phyloP scores from a whole-genome alignment of 2,113 vertebrate species.

The Oceanodroma tethys region DNA sequence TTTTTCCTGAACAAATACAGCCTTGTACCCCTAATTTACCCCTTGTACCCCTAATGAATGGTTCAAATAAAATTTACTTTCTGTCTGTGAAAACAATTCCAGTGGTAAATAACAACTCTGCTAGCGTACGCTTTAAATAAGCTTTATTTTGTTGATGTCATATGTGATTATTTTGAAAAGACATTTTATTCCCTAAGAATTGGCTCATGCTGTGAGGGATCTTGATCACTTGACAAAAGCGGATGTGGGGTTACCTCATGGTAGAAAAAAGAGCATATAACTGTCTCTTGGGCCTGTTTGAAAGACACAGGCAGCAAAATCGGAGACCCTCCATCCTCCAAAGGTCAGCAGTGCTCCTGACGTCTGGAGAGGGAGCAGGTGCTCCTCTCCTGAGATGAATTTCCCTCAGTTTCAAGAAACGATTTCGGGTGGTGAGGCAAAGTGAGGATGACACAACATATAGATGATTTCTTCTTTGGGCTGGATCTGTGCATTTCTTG shows the following conservation, averaged over 20 bases:
- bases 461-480: neutral
- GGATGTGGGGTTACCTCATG: neutral
- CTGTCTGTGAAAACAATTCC: neutral
- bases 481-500: neutral
- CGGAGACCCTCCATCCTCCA: neutral
- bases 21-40: neutral
- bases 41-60: neutral
- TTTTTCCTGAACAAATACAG: neutral
- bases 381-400: neutral
- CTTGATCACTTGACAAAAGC: neutral
- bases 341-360: neutral
- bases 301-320: neutral
- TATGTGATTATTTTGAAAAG: neutral
- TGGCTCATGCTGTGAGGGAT: neutral
- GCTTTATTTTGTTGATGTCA: neutral
- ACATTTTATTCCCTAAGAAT: neutral
- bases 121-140: neutral
- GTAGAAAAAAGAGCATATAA: neutral
- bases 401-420: neutral
- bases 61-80: neutral
- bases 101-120: neutral
- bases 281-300: neutral
- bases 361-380: accelerated
- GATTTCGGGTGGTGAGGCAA: neutral
- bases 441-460: neutral